These are phyloP conservation scores for Sardinella longiceps DNA, from an alignment of 2,797 vertebrate species.

Conservation along the genomic window DNA sequence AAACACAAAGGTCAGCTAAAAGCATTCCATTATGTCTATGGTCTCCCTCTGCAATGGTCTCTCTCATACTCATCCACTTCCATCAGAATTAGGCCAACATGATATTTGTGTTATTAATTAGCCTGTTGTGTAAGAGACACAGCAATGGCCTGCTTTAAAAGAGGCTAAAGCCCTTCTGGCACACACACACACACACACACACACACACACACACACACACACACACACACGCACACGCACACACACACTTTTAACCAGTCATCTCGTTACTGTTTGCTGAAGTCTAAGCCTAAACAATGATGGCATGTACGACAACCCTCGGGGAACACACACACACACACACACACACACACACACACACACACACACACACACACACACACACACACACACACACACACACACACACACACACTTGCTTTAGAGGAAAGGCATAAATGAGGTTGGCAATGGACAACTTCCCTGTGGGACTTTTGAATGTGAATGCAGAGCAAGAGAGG, in stretches of 20 bases:
- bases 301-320: not conserved
- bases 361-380: not conserved
- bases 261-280: not conserved
- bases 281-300: not conserved
- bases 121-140: not conserved
- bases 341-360: not conserved
- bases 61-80: not conserved
- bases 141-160: not conserved
- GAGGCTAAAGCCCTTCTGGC: constrained; percentile 1
- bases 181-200: constrained; percentile 31
- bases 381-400: not conserved
- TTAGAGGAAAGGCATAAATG: not conserved
- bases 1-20: too few relatives aligned
- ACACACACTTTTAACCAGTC: not conserved
- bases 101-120: not conserved
- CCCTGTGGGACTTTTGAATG: not conserved
- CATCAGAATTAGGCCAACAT: not conserved
- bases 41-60: not conserved
- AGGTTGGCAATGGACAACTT: not conserved
- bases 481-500: too few relatives aligned
- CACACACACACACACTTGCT: not conserved
- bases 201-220: constrained; percentile 30
- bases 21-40: too few relatives aligned
- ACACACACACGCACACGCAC: not conserved
- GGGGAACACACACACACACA: not conserved